These are phyloP conservation scores for crab-eating macaque (Macaca fascicularis) DNA, from an alignment of 2,113 vertebrate species.

Conservation along the genomic window T2T-MFA8v1.1 NC_088380.1:152712501-152713000, in stretches of 20 bases:
- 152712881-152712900: neutral
- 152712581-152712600: neutral
- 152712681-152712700: neutral
- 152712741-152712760: neutral
- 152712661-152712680: constrained; percentile 7
- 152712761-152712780: neutral
- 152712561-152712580: neutral
- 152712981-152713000: neutral
- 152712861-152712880: neutral
- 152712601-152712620: neutral
- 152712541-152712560: too few species aligned
- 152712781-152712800: neutral
- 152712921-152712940: neutral
- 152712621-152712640: neutral
- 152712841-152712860: constrained; percentile 33
- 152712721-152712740: constrained; percentile 21
- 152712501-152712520: too few species aligned
- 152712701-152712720: neutral
- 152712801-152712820: neutral
- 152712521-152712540: too few species aligned
- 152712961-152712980: constrained; percentile 28
- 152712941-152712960: neutral
- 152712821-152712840: neutral
- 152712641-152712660: neutral
- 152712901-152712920: neutral